These are phyloP conservation scores for Pseudeuparius sepicola DNA, from an alignment of 2,888 invertebrate genomes.

Conservation along the genomic window DNA sequence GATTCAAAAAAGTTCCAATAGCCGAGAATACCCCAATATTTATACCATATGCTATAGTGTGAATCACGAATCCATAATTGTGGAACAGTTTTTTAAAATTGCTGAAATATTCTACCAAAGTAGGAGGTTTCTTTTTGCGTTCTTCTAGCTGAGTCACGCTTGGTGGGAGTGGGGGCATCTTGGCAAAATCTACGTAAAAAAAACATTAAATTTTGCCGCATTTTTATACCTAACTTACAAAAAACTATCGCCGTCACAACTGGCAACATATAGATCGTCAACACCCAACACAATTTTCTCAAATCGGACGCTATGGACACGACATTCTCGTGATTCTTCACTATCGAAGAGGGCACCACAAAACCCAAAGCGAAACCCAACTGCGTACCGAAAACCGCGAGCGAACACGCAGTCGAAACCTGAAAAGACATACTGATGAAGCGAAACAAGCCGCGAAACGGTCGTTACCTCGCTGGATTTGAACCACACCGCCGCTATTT, in stretches of 20 bases:
- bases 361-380: constrained; percentile 63
- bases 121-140: constrained; percentile 14
- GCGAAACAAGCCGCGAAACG: too few relatives aligned
- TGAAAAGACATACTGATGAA: too few relatives aligned
- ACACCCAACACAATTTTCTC: constrained; percentile 43
- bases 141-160: constrained; percentile 42
- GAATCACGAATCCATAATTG: constrained; percentile 62
- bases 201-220: too few relatives aligned
- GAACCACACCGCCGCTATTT: constrained; percentile 94
- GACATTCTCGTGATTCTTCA: constrained; percentile 30
- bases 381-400: constrained; percentile 66
- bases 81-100: constrained; percentile 63
- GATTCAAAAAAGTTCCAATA: constrained; percentile 84
- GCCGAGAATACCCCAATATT: constrained; percentile 96
- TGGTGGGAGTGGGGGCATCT: constrained; percentile 47
- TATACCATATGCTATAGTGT: constrained; percentile 78
- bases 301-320: constrained; percentile 35
- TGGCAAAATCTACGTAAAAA: constrained; percentile 53
- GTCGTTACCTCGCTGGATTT: constrained; percentile 81
- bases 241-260: constrained; percentile 29
- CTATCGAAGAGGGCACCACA: constrained; percentile 51
- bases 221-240: constrained; percentile 20
- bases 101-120: constrained; percentile 41
- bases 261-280: constrained; percentile 45
- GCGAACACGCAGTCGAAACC: constrained; percentile 55